Conservation (phyloP, 2,797 vertebrate genomes). For the Anableps anableps region DNA sequence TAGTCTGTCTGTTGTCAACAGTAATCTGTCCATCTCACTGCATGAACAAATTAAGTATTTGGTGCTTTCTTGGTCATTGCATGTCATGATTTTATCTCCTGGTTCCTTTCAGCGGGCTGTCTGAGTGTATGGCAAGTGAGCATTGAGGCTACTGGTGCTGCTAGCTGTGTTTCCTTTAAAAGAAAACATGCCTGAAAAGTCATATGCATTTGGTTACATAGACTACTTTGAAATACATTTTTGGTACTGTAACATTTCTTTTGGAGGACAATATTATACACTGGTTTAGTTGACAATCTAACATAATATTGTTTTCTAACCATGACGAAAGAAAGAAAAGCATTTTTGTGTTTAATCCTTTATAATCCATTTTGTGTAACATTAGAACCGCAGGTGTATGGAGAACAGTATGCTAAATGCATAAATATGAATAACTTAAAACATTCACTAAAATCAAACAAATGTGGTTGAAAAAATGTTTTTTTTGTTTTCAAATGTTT, state of each 20-base stretch:
- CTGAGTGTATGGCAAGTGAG: constrained; percentile 41
- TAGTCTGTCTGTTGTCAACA: background rate
- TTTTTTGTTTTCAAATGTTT: background rate
- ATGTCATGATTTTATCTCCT: constrained; percentile 24
- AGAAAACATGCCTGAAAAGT: constrained; percentile 13
- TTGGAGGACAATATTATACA: constrained; percentile 8
- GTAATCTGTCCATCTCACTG: background rate
- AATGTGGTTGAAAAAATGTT: background rate
- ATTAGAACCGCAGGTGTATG: background rate
- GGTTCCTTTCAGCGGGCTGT: constrained; percentile 22
- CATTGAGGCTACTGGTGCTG: constrained; percentile 26
- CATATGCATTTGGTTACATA: constrained; percentile 20
- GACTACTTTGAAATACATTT: constrained; percentile 31
- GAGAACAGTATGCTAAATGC: background rate
- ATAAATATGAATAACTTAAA: background rate
- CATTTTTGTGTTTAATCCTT: background rate
- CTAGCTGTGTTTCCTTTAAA: constrained; percentile 12
- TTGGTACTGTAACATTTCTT: constrained; percentile 16
- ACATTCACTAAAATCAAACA: background rate
- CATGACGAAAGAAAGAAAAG: background rate
- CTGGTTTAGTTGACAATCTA: background rate
- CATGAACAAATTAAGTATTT: constrained; percentile 27
- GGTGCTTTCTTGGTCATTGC: constrained; percentile 24
- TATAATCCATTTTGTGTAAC: background rate
- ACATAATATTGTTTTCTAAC: constrained; percentile 6